Conservation (phyloP, 1,140 invertebrate species). For the Euura lappo region DNA sequence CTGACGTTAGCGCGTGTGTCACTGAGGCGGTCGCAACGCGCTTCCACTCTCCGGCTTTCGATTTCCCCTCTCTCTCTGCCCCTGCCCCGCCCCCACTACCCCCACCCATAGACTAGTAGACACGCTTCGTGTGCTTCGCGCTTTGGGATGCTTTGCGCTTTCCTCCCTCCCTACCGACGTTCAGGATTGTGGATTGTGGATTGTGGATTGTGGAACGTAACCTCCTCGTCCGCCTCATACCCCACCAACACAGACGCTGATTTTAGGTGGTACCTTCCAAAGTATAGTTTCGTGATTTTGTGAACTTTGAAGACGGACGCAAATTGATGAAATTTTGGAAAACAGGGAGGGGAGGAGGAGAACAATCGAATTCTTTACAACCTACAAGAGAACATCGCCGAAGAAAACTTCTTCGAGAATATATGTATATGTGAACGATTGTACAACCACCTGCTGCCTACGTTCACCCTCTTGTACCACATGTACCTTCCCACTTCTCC, state of each 20-base stretch:
- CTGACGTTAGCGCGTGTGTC: conserved; percentile 61
- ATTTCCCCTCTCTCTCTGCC: conserved; percentile 38
- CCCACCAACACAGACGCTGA: too few relatives aligned
- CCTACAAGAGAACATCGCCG: too few relatives aligned
- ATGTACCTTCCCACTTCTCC: conserved; percentile 15
- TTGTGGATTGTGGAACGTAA: too few relatives aligned
- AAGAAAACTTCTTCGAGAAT: neutral
- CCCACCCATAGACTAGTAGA: conserved; percentile 17
- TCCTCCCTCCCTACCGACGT: conserved; percentile 18
- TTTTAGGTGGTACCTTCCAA: too few relatives aligned
- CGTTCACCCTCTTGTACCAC: conserved; percentile 11
- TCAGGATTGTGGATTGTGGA: conserved; percentile 12
- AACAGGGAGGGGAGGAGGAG: too few relatives aligned
- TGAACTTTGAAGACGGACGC: too few relatives aligned
- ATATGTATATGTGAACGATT: conserved; percentile 13
- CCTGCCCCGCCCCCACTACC: conserved; percentile 30
- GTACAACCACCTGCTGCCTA: neutral
- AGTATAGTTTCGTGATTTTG: too few relatives aligned
- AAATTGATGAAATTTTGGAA: too few relatives aligned
- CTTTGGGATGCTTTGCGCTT: neutral
- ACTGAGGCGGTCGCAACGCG: conserved; percentile 54
- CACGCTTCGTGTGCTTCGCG: neutral
- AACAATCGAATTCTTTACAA: too few relatives aligned
- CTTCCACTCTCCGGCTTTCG: conserved; percentile 53
- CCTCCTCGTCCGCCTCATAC: too few relatives aligned